phyloP scores from a whole-genome alignment of 1,140 invertebrate genomes.

The Dolichoris vasculosae region DNA sequence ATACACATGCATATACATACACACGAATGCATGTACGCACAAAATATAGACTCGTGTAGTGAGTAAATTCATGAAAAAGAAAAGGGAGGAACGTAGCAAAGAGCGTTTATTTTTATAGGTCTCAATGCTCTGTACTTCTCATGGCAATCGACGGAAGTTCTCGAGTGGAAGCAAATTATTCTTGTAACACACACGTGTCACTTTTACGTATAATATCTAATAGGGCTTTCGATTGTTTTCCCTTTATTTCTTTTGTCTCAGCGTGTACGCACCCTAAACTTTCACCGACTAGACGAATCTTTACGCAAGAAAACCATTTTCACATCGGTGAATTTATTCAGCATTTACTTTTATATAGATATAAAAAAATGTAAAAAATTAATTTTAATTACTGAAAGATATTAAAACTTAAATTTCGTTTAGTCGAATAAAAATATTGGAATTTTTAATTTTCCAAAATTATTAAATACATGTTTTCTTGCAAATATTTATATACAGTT shows the following conservation, averaged over 20 bases:
- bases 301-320: slow-evolving; percentile 25
- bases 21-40: not conserved
- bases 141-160: not conserved
- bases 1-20: not conserved
- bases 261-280: slow-evolving; percentile 4
- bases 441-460: not conserved
- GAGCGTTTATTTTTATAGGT: slow-evolving; percentile 44
- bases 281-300: slow-evolving; percentile 13
- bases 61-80: slow-evolving; percentile 2
- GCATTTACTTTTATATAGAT: slow-evolving; percentile 8
- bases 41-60: not conserved
- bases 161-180: slow-evolving; percentile 50
- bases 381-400: not conserved
- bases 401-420: not conserved
- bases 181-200: slow-evolving; percentile 46
- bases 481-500: no score
- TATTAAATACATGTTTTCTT: not conserved
- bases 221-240: slow-evolving; percentile 47
- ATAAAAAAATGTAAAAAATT: not conserved
- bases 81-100: not conserved
- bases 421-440: not conserved
- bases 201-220: slow-evolving; percentile 47
- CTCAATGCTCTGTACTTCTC: slow-evolving; percentile 2
- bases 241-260: slow-evolving; percentile 46
- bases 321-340: slow-evolving; percentile 23